A percentile compares a stretch with the other conserved stretches of the same genome.
phyloP scores from a whole-genome alignment of 2,797 vertebrate genomes.

The Xyrichtys novacula region DNA sequence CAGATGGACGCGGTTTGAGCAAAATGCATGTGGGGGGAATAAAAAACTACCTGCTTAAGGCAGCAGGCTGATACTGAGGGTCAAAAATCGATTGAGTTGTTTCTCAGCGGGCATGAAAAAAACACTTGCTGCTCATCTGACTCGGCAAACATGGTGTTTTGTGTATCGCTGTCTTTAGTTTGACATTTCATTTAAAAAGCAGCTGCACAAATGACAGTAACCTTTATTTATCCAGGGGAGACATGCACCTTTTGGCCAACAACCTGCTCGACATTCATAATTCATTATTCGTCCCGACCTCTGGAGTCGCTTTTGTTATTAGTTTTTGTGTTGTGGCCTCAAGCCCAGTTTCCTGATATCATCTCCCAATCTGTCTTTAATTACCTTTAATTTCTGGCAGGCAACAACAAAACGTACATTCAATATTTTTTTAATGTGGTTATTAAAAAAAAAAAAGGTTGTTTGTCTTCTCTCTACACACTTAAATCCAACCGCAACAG shows the following conservation, averaged over 20 bases:
- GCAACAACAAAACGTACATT: neutral
- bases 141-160: neutral
- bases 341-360: conserved; percentile 30
- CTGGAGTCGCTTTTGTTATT: conserved; percentile 43
- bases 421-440: neutral
- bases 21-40: neutral
- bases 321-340: conserved; percentile 27
- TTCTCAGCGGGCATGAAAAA: conserved; percentile 10
- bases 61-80: neutral
- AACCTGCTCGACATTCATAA: conserved; percentile 51
- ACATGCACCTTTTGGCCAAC: conserved; percentile 30
- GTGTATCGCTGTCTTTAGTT: conserved; percentile 36
- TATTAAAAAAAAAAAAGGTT: neutral
- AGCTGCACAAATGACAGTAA: conserved; percentile 44
- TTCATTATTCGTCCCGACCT: conserved; percentile 38
- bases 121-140: conserved; percentile 18
- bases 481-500: neutral
- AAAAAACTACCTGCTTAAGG: conserved; percentile 13
- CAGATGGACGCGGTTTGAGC: neutral
- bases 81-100: conserved; percentile 9
- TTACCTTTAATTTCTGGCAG: conserved; percentile 19
- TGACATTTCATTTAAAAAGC: conserved; percentile 46
- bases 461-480: neutral
- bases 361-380: conserved; percentile 16
- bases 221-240: conserved; percentile 40